Base-by-base conservation (phyloP, 1,140 invertebrate species). In the Papilio polyxenes region DNA sequence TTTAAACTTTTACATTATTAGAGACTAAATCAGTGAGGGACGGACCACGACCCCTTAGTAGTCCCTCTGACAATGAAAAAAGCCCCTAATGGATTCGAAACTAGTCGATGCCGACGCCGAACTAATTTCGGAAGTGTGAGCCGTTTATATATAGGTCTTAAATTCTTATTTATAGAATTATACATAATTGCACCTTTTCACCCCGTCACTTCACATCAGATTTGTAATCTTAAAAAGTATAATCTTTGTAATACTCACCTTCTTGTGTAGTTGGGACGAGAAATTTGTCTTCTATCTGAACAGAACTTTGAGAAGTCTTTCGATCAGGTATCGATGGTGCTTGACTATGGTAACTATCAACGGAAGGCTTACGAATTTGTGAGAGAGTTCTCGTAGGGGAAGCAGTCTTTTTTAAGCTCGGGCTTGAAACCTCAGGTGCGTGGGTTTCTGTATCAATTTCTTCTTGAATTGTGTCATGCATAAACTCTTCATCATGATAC, bases 291-390 rank as follows among this genome's bases (percentile, higher is more conserved):
- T 94, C 93, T 56, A 89, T 88, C 83, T 93, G 92, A 85, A 92
- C 93, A 83, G 93, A 94, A 85, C 91, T 92, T 90, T 94, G 93
- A 81, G 92, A 94, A 83, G 89, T 92, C 90, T 91, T 93, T 85
- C 92, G 88, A 89, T 93, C 93, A 88, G 90, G 87, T 83, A 93
- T 82, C 75, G 92, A 92, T 40, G 91, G 91, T 81, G 91, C 87
- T 88, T 92, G 92, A 89, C 92, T 93, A 31, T 93, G 92, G 80
- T 94, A 93, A 84, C 93, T 94, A 84, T 94, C 93, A 17, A 93
- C 90, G 40, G 93, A 94, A 74, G 93, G 91, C 82, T 94, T 94
- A 65, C 93, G 90, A 74, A 88, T 87, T 88, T 89, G 86, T 44
- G 89, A 87, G 53, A 88, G 82, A 82, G 85, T 91, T 81, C 89